Conservation (phyloP, 2,888 invertebrate genomes). For the Formica aserva region DNA sequence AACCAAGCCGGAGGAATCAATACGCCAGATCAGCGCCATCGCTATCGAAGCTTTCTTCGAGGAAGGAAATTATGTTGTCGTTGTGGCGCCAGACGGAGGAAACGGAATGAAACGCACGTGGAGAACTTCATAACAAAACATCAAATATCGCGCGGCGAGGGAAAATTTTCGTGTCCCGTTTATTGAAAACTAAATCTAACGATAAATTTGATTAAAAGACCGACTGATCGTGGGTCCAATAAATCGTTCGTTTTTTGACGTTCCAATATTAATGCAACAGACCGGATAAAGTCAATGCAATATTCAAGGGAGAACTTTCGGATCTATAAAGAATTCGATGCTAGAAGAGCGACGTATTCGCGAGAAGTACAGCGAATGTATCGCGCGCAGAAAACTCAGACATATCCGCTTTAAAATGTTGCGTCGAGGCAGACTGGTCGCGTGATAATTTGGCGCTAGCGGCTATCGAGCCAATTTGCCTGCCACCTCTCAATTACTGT, state of each 20-base stretch:
- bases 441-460: slow-evolving; percentile 66
- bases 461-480: slow-evolving; percentile 72
- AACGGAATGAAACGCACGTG: slow-evolving; percentile 24
- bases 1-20: slow-evolving; percentile 55
- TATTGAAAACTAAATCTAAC: slow-evolving; percentile 22
- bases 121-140: slow-evolving; percentile 32
- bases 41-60: slow-evolving; percentile 47
- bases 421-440: slow-evolving; percentile 55
- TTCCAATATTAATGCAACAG: not conserved
- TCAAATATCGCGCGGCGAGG: not conserved
- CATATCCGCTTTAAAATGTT: slow-evolving; percentile 71
- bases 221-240: not conserved
- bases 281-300: slow-evolving; percentile 14
- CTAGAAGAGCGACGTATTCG: not conserved
- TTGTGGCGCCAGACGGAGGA: slow-evolving; percentile 29
- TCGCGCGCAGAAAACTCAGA: slow-evolving; percentile 40
- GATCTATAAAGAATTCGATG: slow-evolving; percentile 16
- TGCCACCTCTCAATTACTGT: slow-evolving; percentile 40
- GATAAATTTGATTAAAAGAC: not conserved
- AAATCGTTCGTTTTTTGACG: not conserved
- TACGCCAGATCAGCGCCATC: slow-evolving; percentile 60
- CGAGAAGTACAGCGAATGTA: not conserved
- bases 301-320: not conserved
- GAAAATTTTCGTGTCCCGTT: not conserved
- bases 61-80: slow-evolving; percentile 53